A percentile compares a stretch with the other conserved stretches of the same genome.
These are phyloP conservation scores for Drosophila aff. DNA, from an alignment of 1,140 invertebrate genomes.

Conservation along the genomic window DNA sequence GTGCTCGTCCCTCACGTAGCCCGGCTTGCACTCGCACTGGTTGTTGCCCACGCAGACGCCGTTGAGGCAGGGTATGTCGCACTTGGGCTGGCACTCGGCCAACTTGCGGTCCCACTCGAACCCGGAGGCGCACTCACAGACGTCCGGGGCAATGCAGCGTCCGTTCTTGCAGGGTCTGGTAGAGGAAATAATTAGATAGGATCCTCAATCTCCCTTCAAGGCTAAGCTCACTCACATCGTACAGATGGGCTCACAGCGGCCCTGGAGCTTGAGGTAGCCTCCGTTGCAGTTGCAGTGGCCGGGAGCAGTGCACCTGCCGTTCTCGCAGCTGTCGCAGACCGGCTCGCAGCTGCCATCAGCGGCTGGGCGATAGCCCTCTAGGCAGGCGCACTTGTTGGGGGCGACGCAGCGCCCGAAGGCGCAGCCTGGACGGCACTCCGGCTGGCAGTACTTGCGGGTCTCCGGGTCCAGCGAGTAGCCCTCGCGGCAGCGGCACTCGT, in stretches of 20 bases:
- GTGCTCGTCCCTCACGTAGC: slow-evolving; percentile 85
- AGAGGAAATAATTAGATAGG: neutral
- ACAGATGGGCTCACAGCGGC: slow-evolving; percentile 86
- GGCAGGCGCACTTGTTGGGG: slow-evolving; percentile 86
- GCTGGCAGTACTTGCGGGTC: slow-evolving; percentile 86
- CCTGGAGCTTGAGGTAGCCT: slow-evolving; percentile 85
- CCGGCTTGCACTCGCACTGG: slow-evolving; percentile 86
- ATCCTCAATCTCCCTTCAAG: neutral
- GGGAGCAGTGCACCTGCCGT: slow-evolving; percentile 86
- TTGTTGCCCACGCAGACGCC: slow-evolving; percentile 86
- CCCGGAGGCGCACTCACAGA: slow-evolving; percentile 85
- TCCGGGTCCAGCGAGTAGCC: slow-evolving; percentile 87
- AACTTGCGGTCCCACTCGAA: slow-evolving; percentile 76
- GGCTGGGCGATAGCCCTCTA: slow-evolving; percentile 80
- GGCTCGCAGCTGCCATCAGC: slow-evolving; percentile 85
- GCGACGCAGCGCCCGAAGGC: slow-evolving; percentile 86
- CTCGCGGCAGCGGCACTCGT: slow-evolving; percentile 87
- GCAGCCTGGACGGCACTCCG: slow-evolving; percentile 87
- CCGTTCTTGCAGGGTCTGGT: slow-evolving; percentile 86
- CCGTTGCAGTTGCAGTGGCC: slow-evolving; percentile 86
- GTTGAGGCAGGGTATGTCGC: slow-evolving; percentile 86
- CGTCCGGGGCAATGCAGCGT: slow-evolving; percentile 86
- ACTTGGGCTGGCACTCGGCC: slow-evolving; percentile 85
- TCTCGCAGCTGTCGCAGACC: slow-evolving; percentile 85
- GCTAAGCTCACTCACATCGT: slow-evolving; percentile 57